A percentile compares a stretch with the other conserved stretches of the same genome.
Evolutionary conservation across 1,140 invertebrate species (phyloP).

Genomic region (Caenorhabditis brenneri): DNA sequence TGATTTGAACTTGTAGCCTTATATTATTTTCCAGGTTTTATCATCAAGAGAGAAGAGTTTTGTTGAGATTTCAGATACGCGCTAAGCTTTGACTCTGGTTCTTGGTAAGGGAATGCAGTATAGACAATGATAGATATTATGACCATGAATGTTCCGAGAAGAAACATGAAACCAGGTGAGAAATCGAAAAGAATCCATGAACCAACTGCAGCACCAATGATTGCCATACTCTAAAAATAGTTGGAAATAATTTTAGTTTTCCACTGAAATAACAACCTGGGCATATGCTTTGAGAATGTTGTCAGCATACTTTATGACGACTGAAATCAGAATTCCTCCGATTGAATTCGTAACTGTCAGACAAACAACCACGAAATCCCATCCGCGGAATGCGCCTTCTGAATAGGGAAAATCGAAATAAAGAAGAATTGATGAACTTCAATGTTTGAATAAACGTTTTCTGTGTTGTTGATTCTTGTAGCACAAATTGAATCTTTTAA

Average conservation of each 20-base stretch:
- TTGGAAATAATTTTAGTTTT: not conserved
- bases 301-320: constrained; percentile 95
- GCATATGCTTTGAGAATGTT: constrained; percentile 83
- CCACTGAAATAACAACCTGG: constrained; percentile 50
- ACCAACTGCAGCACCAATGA: constrained; percentile 69
- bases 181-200: constrained; percentile 70
- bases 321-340: constrained; percentile 87
- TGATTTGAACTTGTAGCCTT: not conserved
- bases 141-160: constrained; percentile 63
- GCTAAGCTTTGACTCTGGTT: not conserved
- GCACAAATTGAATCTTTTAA: too few species aligned
- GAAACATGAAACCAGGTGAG: constrained; percentile 64
- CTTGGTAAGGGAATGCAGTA: constrained; percentile 44
- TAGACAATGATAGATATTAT: constrained; percentile 50
- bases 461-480: too few species aligned
- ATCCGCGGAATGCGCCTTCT: constrained; percentile 75
- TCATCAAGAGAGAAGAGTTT: constrained; percentile 11
- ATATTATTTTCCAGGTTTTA: not conserved
- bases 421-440: too few species aligned
- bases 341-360: constrained; percentile 83
- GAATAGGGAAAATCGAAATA: not conserved
- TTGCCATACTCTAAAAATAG: constrained; percentile 60
- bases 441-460: too few species aligned
- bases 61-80: constrained; percentile 21
- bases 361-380: constrained; percentile 83